phyloP scores from a whole-genome alignment of 1,140 invertebrate species.

The Drosophila lini region DNA sequence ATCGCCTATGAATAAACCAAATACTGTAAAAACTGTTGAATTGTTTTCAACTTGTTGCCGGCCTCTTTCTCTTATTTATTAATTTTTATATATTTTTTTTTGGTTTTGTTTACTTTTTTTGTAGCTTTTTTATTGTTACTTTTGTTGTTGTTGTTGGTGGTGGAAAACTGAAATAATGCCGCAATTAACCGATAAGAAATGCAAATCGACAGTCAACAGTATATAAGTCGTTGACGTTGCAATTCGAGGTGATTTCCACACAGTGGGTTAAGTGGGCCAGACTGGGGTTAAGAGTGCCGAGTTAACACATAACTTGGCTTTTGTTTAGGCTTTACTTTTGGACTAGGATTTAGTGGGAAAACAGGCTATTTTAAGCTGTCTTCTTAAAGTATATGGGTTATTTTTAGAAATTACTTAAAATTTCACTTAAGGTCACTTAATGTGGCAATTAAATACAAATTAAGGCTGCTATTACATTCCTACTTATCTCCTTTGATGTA shows the following conservation, averaged over 20 bases:
- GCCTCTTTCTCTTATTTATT: conserved; percentile 18
- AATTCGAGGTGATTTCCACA: conserved; percentile 13
- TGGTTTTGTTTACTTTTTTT: conserved; percentile 19
- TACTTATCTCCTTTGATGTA: not conserved
- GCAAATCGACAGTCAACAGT: conserved; percentile 54
- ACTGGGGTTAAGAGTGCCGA: not conserved
- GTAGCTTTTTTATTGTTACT: conserved; percentile 14
- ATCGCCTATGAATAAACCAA: conserved; percentile 57
- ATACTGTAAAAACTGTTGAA: conserved; percentile 36
- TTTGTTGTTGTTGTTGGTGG: conserved; percentile 14
- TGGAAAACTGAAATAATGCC: conserved; percentile 52
- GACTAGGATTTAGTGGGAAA: too few relatives aligned
- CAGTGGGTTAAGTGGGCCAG: conserved; percentile 29
- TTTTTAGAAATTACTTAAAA: not conserved
- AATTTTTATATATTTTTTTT: not conserved
- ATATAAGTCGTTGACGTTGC: conserved; percentile 15
- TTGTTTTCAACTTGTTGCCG: conserved; percentile 62
- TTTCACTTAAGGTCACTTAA: not conserved
- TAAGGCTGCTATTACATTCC: not conserved
- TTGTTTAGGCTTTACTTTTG: not conserved
- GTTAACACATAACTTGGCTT: not conserved
- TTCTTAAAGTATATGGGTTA: not conserved
- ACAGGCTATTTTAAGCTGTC: too few relatives aligned
- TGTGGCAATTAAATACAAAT: not conserved
- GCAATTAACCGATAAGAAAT: conserved; percentile 73